phyloP scores from a whole-genome alignment of 1,140 invertebrate species.

The Hesperophylax magnus region DNA sequence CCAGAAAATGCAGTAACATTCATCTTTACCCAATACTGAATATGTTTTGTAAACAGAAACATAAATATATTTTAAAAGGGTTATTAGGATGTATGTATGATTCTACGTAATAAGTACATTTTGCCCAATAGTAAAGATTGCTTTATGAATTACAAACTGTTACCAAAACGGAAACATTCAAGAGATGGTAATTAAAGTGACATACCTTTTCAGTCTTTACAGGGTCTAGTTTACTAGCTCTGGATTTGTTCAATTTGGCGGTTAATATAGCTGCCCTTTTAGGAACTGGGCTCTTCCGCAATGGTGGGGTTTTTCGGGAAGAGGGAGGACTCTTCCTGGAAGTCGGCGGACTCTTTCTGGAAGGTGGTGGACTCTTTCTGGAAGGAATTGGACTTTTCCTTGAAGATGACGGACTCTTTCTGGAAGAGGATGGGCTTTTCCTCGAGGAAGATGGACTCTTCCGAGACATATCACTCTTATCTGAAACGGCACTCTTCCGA shows the following conservation, averaged over 20 bases:
- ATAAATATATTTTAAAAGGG: no score
- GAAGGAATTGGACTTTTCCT: slow-evolving; percentile 19
- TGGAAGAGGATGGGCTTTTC: slow-evolving; percentile 29
- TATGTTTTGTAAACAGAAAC: no score
- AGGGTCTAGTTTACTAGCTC: slow-evolving; percentile 46
- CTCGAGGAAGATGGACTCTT: slow-evolving; percentile 34
- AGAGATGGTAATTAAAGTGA: not conserved
- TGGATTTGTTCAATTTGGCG: slow-evolving; percentile 46
- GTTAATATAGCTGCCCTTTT: slow-evolving; percentile 48
- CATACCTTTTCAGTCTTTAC: slow-evolving; percentile 56
- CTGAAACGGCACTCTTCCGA: slow-evolving; percentile 33
- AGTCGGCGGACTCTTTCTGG: slow-evolving; percentile 1
- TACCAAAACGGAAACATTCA: no score
- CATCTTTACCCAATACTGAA: no score
- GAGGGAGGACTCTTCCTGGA: not conserved
- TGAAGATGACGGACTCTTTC: slow-evolving; percentile 12
- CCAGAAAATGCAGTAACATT: no score
- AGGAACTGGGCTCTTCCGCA: slow-evolving; percentile 29
- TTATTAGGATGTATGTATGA: no score
- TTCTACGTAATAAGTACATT: no score
- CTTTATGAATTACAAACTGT: no score
- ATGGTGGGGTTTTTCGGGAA: not conserved
- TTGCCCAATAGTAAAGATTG: no score
- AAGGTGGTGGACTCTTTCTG: slow-evolving; percentile 6
- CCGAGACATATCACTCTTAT: slow-evolving; percentile 31